Evolutionary conservation across 1,140 invertebrate species (phyloP).

Genomic region (Parasteatoda tepidariorum): DNA sequence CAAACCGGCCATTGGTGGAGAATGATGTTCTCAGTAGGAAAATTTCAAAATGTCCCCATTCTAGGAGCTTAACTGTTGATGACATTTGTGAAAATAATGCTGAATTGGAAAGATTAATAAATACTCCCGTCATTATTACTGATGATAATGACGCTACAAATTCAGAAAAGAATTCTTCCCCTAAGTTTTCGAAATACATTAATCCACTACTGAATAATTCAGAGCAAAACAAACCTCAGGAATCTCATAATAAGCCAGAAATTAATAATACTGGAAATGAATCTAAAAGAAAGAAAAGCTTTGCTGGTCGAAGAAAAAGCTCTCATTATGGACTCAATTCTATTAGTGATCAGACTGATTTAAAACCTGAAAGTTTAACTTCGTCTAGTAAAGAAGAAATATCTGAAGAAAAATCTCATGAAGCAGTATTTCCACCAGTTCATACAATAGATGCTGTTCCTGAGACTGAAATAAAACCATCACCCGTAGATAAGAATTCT

Average conservation of each 20-base stretch:
- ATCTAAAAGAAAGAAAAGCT: background rate
- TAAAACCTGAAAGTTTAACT: too few relatives aligned
- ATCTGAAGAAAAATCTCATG: too few relatives aligned
- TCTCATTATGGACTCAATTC: too few relatives aligned
- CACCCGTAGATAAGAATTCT: too few relatives aligned
- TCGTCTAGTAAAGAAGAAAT: too few relatives aligned
- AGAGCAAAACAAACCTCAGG: background rate
- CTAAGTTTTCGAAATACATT: background rate
- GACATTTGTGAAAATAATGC: constrained; percentile 2
- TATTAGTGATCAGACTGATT: too few relatives aligned
- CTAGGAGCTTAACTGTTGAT: background rate
- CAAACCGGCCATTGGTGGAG: too few relatives aligned
- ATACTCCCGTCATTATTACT: constrained; percentile 32
- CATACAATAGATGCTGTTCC: too few relatives aligned
- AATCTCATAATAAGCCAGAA: background rate
- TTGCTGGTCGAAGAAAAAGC: too few relatives aligned
- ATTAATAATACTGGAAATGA: too few relatives aligned
- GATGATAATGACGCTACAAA: constrained; percentile 11
- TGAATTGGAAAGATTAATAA: constrained; percentile 20
- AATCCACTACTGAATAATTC: background rate
- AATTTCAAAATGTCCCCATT: background rate
- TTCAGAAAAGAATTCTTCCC: background rate
- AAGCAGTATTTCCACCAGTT: too few relatives aligned
- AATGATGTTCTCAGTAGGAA: background rate
- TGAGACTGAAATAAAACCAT: too few relatives aligned